Conservation (phyloP, 2,888 invertebrate genomes). For the Ormia ochracea region DNA sequence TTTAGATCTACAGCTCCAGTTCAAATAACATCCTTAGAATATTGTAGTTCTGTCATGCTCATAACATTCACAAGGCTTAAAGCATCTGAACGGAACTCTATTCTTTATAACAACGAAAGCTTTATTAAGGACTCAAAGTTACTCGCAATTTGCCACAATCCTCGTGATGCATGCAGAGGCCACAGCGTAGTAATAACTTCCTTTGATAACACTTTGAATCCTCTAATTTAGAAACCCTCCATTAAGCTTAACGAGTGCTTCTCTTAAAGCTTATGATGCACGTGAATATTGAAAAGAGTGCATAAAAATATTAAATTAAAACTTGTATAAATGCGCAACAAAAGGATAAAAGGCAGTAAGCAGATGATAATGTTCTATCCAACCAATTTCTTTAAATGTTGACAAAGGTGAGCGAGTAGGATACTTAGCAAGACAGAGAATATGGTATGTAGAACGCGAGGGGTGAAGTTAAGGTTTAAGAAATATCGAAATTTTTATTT, state of each 20-base stretch:
- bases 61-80: too few species aligned
- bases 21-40: too few species aligned
- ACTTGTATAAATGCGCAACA: background rate
- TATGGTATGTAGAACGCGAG: slow-evolving; percentile 41
- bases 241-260: background rate
- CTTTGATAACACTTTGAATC: background rate
- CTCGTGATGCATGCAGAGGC: too few species aligned
- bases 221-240: background rate
- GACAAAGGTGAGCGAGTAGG: background rate
- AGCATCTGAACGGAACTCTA: too few species aligned
- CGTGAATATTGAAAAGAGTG: background rate
- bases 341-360: slow-evolving; percentile 8
- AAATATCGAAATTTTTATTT: slow-evolving; percentile 9
- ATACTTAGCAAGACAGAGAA: background rate
- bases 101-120: too few species aligned
- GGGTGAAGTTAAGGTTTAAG: slow-evolving; percentile 30
- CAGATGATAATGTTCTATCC: slow-evolving; percentile 13
- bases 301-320: background rate
- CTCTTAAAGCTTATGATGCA: background rate
- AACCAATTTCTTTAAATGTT: background rate
- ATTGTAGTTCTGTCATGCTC: too few species aligned
- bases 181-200: background rate
- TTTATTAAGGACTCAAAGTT: too few species aligned
- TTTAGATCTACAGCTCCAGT: too few species aligned
- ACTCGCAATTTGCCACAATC: too few species aligned